Conservation (phyloP, 2,113 vertebrate genomes). For the Spilogale gracilis region DNA sequence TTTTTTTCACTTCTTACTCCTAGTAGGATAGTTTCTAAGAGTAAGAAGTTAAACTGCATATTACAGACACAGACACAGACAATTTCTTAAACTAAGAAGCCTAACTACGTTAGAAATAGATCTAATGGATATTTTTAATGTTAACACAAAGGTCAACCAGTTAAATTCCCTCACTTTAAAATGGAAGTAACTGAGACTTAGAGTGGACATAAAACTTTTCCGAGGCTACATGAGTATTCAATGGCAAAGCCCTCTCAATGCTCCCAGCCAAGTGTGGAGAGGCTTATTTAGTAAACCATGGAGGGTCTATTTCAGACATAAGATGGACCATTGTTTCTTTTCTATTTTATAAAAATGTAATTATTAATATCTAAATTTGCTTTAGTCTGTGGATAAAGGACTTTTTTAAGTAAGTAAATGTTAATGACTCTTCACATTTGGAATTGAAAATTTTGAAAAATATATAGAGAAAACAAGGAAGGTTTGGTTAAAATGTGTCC, state of each 20-base stretch:
- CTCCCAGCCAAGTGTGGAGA: not conserved
- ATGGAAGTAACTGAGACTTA: not conserved
- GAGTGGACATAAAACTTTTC: not conserved
- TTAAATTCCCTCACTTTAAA: not conserved
- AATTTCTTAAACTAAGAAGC: not conserved
- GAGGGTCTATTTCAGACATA: not conserved
- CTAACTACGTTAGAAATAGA: not conserved
- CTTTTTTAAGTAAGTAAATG: not conserved
- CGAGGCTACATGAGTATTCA: not conserved
- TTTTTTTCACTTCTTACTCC: not conserved
- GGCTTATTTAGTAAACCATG: not conserved
- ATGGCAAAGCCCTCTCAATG: rapidly evolving
- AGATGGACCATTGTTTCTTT: not conserved
- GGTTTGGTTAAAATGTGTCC: not conserved
- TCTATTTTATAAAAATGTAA: not conserved
- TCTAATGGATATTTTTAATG: not conserved
- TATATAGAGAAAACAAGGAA: not conserved
- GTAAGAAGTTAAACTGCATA: not conserved
- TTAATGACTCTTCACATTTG: not conserved
- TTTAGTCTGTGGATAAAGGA: not conserved
- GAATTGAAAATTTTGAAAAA: not conserved
- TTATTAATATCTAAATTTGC: not conserved
- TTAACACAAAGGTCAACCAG: not conserved
- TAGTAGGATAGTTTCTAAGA: not conserved
- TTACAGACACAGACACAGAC: not conserved